phyloP scores from a whole-genome alignment of 37 sponge, comb jelly and placozoan genomes.

The Petrosia ficiformis region DNA sequence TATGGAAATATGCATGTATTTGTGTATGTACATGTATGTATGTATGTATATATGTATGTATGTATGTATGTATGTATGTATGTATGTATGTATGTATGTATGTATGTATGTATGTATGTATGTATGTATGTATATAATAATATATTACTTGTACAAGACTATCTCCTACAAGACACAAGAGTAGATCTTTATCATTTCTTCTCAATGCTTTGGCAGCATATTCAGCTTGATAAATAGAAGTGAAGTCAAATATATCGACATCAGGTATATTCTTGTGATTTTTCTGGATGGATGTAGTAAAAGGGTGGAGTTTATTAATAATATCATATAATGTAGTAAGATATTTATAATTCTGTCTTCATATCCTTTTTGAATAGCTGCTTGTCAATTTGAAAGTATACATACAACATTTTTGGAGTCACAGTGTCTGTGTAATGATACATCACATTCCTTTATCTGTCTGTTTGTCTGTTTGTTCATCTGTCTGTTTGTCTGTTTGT shows the following conservation, averaged over 20 bases:
- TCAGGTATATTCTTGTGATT: constrained; percentile 64
- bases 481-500: too few species aligned
- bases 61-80: too few species aligned
- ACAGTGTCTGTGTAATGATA: neutral
- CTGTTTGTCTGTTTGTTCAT: too few species aligned
- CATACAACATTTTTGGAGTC: neutral
- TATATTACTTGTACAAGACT: constrained; percentile 82
- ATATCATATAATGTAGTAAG: neutral
- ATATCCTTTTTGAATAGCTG: too few species aligned
- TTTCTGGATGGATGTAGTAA: constrained; percentile 3
- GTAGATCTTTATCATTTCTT: constrained; percentile 66
- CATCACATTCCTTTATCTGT: too few species aligned
- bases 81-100: too few species aligned
- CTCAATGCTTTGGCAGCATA: constrained; percentile 69
- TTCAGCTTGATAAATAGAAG: constrained; percentile 90
- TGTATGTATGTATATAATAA: neutral
- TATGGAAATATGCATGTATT: too few species aligned
- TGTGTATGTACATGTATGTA: neutral
- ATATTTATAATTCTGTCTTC: neutral
- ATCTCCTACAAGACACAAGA: constrained; percentile 87
- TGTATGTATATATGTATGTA: too few species aligned
- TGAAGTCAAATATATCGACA: constrained; percentile 97
- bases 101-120: too few species aligned
- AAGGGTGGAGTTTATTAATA: too few species aligned
- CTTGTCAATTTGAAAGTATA: neutral